phyloP scores from a whole-genome alignment of 2,888 invertebrate species.

The Sympetrum striolatum region DNA sequence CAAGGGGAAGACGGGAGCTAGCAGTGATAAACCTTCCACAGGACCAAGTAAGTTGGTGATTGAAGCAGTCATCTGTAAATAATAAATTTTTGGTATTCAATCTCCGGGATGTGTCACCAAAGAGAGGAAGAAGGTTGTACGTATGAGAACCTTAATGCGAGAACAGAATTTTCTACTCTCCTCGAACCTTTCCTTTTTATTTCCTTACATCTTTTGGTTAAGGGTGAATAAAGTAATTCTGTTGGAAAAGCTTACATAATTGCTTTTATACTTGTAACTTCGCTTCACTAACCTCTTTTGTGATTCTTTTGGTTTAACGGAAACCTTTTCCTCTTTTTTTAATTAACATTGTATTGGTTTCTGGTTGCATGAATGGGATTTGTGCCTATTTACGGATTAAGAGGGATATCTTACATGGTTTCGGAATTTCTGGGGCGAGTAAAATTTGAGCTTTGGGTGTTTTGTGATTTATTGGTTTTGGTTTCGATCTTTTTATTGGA shows the following conservation, averaged over 20 bases:
- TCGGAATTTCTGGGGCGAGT: no score
- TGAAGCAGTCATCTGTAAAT: background rate
- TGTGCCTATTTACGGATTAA: background rate
- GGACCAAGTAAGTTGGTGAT: conserved; percentile 34
- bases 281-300: background rate
- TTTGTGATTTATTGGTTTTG: no score
- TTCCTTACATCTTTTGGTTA: background rate
- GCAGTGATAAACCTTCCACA: conserved; percentile 3
- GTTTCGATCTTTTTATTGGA: no score
- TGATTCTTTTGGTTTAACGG: background rate
- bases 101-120: background rate
- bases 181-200: background rate
- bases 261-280: background rate
- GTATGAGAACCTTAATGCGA: background rate
- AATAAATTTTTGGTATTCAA: background rate
- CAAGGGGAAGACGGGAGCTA: conserved; percentile 9
- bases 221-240: background rate
- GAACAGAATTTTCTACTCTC: background rate
- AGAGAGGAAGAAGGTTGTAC: background rate
- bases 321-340: background rate
- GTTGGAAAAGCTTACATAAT: background rate
- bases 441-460: no score
- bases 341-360: background rate
- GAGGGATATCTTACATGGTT: no score
- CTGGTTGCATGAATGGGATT: background rate